A percentile compares a stretch with the other conserved stretches of the same genome.
Conservation (phyloP, 2,888 invertebrate species). For the Netelia fuscicornis region DNA sequence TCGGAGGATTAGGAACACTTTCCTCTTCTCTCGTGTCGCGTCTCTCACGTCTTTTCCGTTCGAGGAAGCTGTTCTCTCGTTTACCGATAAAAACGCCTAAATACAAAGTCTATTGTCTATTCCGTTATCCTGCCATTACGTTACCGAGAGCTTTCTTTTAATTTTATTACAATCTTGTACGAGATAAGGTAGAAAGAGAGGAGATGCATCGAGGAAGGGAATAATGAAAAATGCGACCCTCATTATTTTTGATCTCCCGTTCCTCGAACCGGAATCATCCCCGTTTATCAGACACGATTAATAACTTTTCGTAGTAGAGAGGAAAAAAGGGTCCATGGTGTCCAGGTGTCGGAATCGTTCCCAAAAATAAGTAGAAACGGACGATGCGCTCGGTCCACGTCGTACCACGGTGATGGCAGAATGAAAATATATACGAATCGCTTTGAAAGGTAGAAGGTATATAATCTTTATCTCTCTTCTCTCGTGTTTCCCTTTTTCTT, state of each 20-base stretch:
- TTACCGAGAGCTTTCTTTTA: neutral
- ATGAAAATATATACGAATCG: slow-evolving; percentile 69
- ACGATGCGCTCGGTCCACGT: slow-evolving; percentile 63
- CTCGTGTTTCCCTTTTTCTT: slow-evolving; percentile 46
- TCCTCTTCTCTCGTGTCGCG: neutral
- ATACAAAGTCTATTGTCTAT: slow-evolving; percentile 6
- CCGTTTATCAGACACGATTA: slow-evolving; percentile 47
- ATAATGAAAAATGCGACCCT: neutral
- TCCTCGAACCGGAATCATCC: slow-evolving; percentile 15
- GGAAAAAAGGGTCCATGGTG: slow-evolving; percentile 6
- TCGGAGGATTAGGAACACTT: slow-evolving; percentile 73
- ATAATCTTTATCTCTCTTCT: slow-evolving; percentile 50
- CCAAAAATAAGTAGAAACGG: slow-evolving; percentile 64
- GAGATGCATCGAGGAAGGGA: neutral
- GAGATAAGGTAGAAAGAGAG: neutral
- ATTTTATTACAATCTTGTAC: neutral
- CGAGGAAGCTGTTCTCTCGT: slow-evolving; percentile 18
- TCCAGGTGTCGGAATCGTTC: slow-evolving; percentile 50
- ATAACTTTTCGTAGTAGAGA: slow-evolving; percentile 45
- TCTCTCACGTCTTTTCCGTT: neutral
- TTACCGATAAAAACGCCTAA: slow-evolving; percentile 14
- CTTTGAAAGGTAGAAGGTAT: slow-evolving; percentile 48
- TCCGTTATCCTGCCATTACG: slow-evolving; percentile 33
- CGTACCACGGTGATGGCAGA: slow-evolving; percentile 56
- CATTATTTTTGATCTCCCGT: slow-evolving; percentile 25